Evolutionary conservation across 2,797 vertebrate genomes (phyloP), one percentile per base, ranked within the genome.

Genomic region (Trachops cirrhosus): DNA sequence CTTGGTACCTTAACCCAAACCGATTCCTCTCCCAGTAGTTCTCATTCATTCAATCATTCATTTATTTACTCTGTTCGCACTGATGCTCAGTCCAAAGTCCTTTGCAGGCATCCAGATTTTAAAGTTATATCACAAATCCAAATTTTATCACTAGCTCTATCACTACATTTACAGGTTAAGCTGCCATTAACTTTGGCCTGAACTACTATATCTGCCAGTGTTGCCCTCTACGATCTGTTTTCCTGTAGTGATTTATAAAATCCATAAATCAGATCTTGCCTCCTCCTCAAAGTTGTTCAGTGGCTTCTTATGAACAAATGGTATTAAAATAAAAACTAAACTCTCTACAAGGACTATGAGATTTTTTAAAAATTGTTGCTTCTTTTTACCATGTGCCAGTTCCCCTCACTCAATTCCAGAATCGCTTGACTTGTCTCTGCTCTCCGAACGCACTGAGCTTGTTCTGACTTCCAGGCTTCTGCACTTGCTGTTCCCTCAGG

Each of bases 311-410:
- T 46, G 32, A 83, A 62, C 16, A 90, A 3, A 37, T 34, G 21
- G 24, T 18, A n/a, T 75, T 75, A 93, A 89, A 64, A 92, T 29
- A 44, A 80, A 91, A 37, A 4, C 39, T 59, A 67, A 64, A n/a
- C 21, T 39, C 7, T 71, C 57, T 67, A 39, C 1, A 15, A 37
- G 26, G 34, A 32, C 21, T 26, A 29, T 79, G 54, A 32, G 29
- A 37, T 54, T 48, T 16, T 70, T 16, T 3, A 57, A 37, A 46
- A n/a, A 48, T 14, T 29, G 3, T 41, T 37, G 41, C 34, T 62
- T 86, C 24, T 9, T 71, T 71, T 73, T 52, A 29, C 19, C 2
- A 15, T 68, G 9, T 52, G n/a, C 10, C 1, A 10, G 9, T 21
- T 12, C 14, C 1, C 2, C 37, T 68, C 16, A 2, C 26, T 41